Evolutionary conservation across 2,888 invertebrate species (phyloP).

Genomic region (Carabus problematicus): DNA sequence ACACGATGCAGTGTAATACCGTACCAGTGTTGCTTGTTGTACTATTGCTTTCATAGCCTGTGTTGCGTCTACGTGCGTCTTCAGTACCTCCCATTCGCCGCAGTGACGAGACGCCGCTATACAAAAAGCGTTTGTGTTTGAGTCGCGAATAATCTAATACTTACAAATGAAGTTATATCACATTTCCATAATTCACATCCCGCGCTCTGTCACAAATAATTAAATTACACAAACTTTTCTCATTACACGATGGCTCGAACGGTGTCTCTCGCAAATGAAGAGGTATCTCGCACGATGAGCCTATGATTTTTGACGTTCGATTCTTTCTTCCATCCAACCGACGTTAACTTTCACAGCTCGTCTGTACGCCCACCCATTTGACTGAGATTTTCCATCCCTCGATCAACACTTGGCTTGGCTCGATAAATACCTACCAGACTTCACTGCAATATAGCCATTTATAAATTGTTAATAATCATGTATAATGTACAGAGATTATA

Average conservation of each 20-base stretch:
- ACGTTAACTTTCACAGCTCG: neutral
- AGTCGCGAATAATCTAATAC: slow-evolving; percentile 51
- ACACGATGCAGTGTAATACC: neutral
- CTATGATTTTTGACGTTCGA: slow-evolving; percentile 40
- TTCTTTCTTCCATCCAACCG: neutral
- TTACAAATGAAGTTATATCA: slow-evolving; percentile 51
- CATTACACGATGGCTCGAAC: slow-evolving; percentile 53
- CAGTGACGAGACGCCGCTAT: slow-evolving; percentile 45
- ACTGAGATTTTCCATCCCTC: neutral
- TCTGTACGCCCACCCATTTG: neutral
- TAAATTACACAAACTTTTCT: slow-evolving; percentile 53
- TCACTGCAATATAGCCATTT: neutral
- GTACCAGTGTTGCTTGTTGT: slow-evolving; percentile 11
- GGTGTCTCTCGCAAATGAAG: slow-evolving; percentile 49
- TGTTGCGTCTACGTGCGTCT: neutral
- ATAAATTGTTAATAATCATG: neutral
- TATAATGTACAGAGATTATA: no score
- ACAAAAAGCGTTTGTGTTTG: slow-evolving; percentile 47
- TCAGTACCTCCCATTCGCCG: slow-evolving; percentile 35
- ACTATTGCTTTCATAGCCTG: no score
- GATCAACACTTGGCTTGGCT: neutral
- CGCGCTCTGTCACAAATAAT: slow-evolving; percentile 52
- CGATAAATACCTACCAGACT: slow-evolving; percentile 1
- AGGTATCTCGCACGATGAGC: slow-evolving; percentile 38
- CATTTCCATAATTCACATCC: slow-evolving; percentile 53